Evolutionary conservation across 2,113 vertebrate species (phyloP).

Genomic region (Lasiurus cinereus): DNA sequence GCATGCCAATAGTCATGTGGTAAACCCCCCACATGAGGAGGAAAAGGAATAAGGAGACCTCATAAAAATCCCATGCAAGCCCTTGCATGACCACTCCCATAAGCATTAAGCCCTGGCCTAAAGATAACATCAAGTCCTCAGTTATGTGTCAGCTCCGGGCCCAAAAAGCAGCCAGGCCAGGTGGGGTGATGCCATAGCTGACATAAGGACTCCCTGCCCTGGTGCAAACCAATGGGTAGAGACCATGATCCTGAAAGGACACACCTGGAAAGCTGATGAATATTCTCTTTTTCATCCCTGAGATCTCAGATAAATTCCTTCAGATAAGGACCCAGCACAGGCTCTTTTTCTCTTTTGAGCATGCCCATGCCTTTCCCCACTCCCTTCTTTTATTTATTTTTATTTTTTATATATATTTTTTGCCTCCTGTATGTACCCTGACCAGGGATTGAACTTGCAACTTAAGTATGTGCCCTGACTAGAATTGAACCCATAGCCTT

Average conservation of each 20-base stretch:
- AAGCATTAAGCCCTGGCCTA: not conserved
- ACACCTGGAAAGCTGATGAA: not conserved
- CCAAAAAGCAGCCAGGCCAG: not conserved
- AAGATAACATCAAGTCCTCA: not conserved
- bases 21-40: not conserved
- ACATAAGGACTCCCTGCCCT: not conserved
- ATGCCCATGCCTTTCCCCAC: not conserved
- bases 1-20: not conserved
- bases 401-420: too few relatives aligned
- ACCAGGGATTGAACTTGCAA: too few relatives aligned
- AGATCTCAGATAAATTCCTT: not conserved
- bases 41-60: not conserved
- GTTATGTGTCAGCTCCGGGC: not conserved
- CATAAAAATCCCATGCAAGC: not conserved
- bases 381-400: not conserved
- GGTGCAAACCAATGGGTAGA: not conserved
- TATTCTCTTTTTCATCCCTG: not conserved
- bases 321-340: not conserved
- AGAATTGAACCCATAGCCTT: too few relatives aligned
- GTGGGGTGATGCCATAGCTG: not conserved
- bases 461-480: too few relatives aligned
- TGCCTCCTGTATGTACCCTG: too few relatives aligned
- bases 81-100: not conserved
- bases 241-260: not conserved
- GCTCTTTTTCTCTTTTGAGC: not conserved